phyloP scores from a whole-genome alignment of 2,797 vertebrate genomes.

The Chelon auratus region DNA sequence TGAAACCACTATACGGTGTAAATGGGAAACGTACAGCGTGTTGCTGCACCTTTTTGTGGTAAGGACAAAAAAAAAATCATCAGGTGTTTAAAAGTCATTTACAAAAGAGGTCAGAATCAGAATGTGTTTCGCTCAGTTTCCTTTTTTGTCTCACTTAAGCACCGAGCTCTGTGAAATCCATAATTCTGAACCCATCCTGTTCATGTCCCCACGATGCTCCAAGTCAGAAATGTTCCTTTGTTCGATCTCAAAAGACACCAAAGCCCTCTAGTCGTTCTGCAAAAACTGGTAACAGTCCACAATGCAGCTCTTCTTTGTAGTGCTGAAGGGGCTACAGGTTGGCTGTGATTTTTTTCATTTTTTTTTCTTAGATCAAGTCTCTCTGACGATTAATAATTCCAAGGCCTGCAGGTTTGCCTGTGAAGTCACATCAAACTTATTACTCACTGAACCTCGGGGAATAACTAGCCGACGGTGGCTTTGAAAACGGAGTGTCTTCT shows the following conservation, averaged over 20 bases:
- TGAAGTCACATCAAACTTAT: constrained; percentile 65
- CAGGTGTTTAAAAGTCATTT: too few relatives aligned
- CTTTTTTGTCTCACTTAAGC: not conserved
- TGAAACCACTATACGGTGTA: too few relatives aligned
- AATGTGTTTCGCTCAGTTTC: not conserved
- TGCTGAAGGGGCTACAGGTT: constrained; percentile 43
- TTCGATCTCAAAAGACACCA: not conserved
- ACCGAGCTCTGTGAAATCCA: too few relatives aligned
- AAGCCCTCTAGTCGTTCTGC: not conserved
- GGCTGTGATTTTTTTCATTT: constrained; percentile 27
- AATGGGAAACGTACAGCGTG: too few relatives aligned
- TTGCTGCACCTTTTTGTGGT: too few relatives aligned
- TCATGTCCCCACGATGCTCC: not conserved
- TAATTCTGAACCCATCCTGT: not conserved
- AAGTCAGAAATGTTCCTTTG: constrained; percentile 24
- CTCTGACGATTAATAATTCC: constrained; percentile 41
- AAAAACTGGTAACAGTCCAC: not conserved
- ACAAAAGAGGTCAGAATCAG: not conserved
- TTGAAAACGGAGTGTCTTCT: constrained; percentile 21
- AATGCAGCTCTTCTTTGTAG: not conserved
- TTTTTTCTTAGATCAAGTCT: not conserved
- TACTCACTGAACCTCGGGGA: constrained; percentile 18
- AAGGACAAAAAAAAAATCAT: too few relatives aligned
- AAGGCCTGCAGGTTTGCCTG: constrained; percentile 43
- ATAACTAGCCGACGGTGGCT: constrained; percentile 23